Evolutionary conservation across 2,888 invertebrate species (phyloP), one percentile per base, ranked within the genome.

Genomic region (Spilarctia lutea): DNA sequence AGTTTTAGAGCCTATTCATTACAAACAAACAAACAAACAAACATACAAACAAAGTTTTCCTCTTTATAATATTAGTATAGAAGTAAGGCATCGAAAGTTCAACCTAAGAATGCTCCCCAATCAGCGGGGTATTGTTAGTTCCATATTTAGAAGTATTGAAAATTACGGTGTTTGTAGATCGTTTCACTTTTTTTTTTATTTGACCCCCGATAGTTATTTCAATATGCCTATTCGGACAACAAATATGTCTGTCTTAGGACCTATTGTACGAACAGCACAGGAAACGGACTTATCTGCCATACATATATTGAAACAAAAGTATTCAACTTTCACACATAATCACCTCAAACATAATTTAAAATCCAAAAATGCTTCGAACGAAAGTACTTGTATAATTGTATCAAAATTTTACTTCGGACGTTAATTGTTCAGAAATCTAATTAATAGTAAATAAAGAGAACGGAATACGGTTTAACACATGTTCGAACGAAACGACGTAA

Each of bases 401-500:
- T 30, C 13, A 60, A 27, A 60, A 60, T 18, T 63, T 30, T 6
- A 63, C 63, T 30, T 63, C 6, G 16, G 2, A 27, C 13, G 11
- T 68, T 56, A n/a, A 56, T 56, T 56, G 11, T n/a, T n/a, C 39
- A 63, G 30, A 60, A 71, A 73, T 52, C 39, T 77, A 76, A 83
- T 80, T 80, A 77, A 75, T 83, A 78, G 75, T 81, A 79, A 80
- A 86, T 81, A 82, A 85, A 81, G 30, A 72, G 79, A 66, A 75
- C 71, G 71, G 77, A 81, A 81, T 87, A 80, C 80, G 81, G 79
- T 85, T 80, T 80, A 78, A 83, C 85, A 86, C 83, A 85, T 87
- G 87, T 87, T 88, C 86, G 81, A 88, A 84, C 80, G 84, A 86
- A 86, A 89, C 87, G 88, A 85, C 86, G 82, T 85, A 88, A 90